These are phyloP conservation scores for Sterrhoptilus dennistouni DNA, from an alignment of 2,113 vertebrate genomes.

Conservation along the genomic window DNA sequence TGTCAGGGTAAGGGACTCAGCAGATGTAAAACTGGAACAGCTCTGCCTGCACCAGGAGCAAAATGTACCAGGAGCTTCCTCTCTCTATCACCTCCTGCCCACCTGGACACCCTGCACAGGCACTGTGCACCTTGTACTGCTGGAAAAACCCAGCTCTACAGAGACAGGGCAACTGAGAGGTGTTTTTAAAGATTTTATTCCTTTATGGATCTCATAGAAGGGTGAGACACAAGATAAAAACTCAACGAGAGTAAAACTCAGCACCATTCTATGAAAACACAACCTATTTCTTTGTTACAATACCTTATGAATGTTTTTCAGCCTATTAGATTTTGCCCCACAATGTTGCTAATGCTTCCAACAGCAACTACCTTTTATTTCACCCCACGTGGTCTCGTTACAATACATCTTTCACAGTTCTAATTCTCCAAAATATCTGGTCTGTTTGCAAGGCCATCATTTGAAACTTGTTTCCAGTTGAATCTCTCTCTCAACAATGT, in stretches of 20 bases:
- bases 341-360: not conserved
- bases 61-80: not conserved
- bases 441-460: not conserved
- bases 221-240: not conserved
- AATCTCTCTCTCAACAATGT: not conserved
- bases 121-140: not conserved
- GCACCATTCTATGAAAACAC: not conserved
- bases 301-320: not conserved
- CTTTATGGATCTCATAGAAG: not conserved
- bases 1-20: not conserved
- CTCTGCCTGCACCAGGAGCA: not conserved
- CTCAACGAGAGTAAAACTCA: not conserved
- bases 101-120: not conserved
- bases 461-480: not conserved
- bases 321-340: not conserved
- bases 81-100: not conserved
- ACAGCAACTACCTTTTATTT: not conserved
- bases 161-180: not conserved
- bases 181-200: not conserved
- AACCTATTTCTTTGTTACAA: not conserved
- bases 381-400: not conserved
- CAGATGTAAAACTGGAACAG: constrained; percentile 35
- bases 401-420: not conserved
- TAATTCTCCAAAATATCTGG: not conserved
- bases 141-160: not conserved